A percentile compares a stretch with the other conserved stretches of the same genome.
phyloP scores from a whole-genome alignment of 1,140 invertebrate species.

The Watersipora subatra region DNA sequence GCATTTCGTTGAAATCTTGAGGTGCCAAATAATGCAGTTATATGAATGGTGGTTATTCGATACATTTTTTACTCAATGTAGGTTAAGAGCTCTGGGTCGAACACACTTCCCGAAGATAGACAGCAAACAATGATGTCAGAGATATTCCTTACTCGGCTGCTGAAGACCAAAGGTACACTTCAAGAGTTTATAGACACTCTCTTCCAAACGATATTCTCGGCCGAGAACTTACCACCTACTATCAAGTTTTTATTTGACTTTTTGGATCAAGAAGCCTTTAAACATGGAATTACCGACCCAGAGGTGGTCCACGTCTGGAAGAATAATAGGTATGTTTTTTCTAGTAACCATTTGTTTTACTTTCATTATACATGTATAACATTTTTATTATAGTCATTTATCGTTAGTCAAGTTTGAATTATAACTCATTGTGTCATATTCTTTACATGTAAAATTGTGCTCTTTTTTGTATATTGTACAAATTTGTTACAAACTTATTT shows the following conservation, averaged over 20 bases:
- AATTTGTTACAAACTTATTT: too few relatives aligned
- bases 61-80: too few relatives aligned
- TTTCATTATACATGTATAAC: too few relatives aligned
- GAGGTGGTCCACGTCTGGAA: constrained; percentile 99
- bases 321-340: constrained; percentile 61
- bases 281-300: constrained; percentile 78
- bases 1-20: too few relatives aligned
- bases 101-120: constrained; percentile 76
- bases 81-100: constrained; percentile 40
- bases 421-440: neutral
- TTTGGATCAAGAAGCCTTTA: constrained; percentile 86
- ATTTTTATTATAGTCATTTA: too few relatives aligned
- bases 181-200: constrained; percentile 99
- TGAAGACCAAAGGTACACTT: constrained; percentile 93
- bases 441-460: too few relatives aligned
- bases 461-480: too few relatives aligned
- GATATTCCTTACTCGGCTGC: constrained; percentile 89
- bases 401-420: constrained; percentile 1
- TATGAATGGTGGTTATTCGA: too few relatives aligned
- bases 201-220: constrained; percentile 87
- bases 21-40: too few relatives aligned
- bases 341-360: too few relatives aligned
- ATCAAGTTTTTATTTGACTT: constrained; percentile 99
- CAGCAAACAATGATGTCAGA: constrained; percentile 99
- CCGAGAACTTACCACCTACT: constrained; percentile 62